These are phyloP conservation scores for Meteorus sp. DNA, from an alignment of 1,140 invertebrate genomes.

Conservation along the genomic window DNA sequence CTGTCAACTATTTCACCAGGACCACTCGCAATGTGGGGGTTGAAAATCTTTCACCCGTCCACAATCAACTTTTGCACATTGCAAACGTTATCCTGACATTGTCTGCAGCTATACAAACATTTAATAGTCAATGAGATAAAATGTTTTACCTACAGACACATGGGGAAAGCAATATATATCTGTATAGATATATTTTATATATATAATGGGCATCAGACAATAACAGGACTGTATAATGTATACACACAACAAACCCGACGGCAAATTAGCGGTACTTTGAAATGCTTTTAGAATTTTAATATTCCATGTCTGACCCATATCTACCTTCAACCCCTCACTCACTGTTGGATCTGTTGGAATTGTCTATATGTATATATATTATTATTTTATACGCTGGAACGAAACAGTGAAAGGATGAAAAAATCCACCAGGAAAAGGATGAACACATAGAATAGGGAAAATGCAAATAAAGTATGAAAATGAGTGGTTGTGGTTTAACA, in stretches of 20 bases:
- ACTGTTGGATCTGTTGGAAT: too few species aligned
- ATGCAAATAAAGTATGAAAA: too few species aligned
- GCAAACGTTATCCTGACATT: neutral
- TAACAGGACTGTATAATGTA: neutral
- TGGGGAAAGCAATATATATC: too few species aligned
- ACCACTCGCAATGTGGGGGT: conserved; percentile 6
- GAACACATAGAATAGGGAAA: neutral
- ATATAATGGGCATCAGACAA: too few species aligned
- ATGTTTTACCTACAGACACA: neutral
- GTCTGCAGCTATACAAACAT: conserved; percentile 10
- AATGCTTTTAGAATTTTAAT: conserved; percentile 54
- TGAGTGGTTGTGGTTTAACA: conserved; percentile 13
- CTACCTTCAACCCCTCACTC: conserved; percentile 28
- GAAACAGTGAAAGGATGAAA: too few species aligned
- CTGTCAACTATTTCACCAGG: conserved; percentile 45
- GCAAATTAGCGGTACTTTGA: conserved; percentile 46
- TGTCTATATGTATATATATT: too few species aligned
- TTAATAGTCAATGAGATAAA: neutral
- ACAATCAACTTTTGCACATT: neutral
- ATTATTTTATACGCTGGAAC: too few species aligned
- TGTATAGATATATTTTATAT: too few species aligned
- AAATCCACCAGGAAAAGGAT: neutral
- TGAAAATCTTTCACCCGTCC: neutral
- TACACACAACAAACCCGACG: conserved; percentile 27
- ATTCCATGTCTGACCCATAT: conserved; percentile 49